phyloP scores from a whole-genome alignment of 2,888 invertebrate species.

The Caenorhabditis sp. region DNA sequence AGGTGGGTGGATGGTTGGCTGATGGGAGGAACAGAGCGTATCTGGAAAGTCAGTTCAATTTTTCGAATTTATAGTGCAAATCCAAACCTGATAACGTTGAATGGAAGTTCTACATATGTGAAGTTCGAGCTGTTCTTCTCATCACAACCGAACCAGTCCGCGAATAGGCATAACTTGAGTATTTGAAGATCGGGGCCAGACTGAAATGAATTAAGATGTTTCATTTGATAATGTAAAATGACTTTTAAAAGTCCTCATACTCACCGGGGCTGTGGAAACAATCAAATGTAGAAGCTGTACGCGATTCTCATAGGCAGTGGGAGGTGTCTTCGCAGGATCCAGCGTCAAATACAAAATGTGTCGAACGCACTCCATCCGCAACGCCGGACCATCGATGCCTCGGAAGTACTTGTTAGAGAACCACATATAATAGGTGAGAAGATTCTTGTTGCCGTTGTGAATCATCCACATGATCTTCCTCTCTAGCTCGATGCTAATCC shows the following conservation, averaged over 20 bases:
- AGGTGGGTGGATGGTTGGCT: slow-evolving; percentile 28
- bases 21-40: slow-evolving; percentile 57
- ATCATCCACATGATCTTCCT: slow-evolving; percentile 50
- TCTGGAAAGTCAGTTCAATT: no score
- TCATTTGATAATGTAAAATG: no score
- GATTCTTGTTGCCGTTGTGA: slow-evolving; percentile 29
- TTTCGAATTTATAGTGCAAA: not conserved
- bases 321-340: slow-evolving; percentile 32
- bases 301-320: slow-evolving; percentile 47
- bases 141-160: slow-evolving; percentile 89
- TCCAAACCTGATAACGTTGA: slow-evolving; percentile 42
- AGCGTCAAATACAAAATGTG: slow-evolving; percentile 86
- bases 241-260: no score
- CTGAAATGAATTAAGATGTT: slow-evolving; percentile 49
- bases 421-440: slow-evolving; percentile 52
- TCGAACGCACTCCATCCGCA: slow-evolving; percentile 94
- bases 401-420: slow-evolving; percentile 87
- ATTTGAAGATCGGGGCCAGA: slow-evolving; percentile 83
- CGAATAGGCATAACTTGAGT: slow-evolving; percentile 93
- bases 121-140: slow-evolving; percentile 40
- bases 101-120: slow-evolving; percentile 39
- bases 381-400: slow-evolving; percentile 90
- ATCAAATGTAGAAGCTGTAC: slow-evolving; percentile 64
- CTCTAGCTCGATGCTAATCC: slow-evolving; percentile 44
- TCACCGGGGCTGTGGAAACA: slow-evolving; percentile 51